A percentile compares a stretch with the other conserved stretches of the same genome.
These are phyloP conservation scores for Helleia helle DNA, from an alignment of 2,888 invertebrate genomes.

Conservation along the genomic window DNA sequence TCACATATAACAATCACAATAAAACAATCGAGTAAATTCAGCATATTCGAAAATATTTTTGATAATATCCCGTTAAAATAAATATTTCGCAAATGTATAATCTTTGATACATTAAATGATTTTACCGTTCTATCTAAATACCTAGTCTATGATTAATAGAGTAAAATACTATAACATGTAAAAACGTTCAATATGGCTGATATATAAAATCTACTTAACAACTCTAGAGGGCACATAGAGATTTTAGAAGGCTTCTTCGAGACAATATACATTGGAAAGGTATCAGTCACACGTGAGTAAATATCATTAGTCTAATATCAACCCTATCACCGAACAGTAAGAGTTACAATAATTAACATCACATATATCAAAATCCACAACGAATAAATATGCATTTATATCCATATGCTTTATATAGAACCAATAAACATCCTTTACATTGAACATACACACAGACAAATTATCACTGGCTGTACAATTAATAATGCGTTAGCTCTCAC, in stretches of 20 bases:
- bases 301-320: constrained; percentile 10
- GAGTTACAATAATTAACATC: constrained; percentile 9
- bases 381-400: neutral
- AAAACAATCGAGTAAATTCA: constrained; percentile 4
- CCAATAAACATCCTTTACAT: no score
- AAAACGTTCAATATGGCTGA: constrained; percentile 16
- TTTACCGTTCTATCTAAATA: constrained; percentile 8
- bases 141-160: constrained; percentile 11
- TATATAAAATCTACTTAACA: constrained; percentile 31
- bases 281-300: constrained; percentile 11
- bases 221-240: constrained; percentile 27
- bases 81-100: neutral
- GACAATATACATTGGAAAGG: constrained; percentile 10
- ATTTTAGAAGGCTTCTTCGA: constrained; percentile 13
- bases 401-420: neutral
- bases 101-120: constrained; percentile 2
- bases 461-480: no score
- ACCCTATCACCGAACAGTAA: constrained; percentile 4
- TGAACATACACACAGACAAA: no score
- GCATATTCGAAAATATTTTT: constrained; percentile 2
- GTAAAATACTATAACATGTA: constrained; percentile 15
- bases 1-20: neutral
- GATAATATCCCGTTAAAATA: neutral
- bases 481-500: no score
- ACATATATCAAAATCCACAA: constrained; percentile 4